phyloP scores from a whole-genome alignment of 1,140 invertebrate genomes.

The Vanessa tameamea region DNA sequence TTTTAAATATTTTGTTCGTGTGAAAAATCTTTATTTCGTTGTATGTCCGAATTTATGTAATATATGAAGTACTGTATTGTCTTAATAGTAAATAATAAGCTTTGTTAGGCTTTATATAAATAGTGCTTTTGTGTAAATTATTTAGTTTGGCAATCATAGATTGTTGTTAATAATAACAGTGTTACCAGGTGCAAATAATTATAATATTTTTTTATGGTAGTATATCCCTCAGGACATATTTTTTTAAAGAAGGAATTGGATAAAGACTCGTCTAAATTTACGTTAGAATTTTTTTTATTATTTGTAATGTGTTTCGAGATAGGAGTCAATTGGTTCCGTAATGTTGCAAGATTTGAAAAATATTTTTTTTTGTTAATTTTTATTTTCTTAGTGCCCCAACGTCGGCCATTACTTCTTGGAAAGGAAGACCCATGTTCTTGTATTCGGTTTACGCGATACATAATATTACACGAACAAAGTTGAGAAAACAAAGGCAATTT shows the following conservation, averaged over 20 bases:
- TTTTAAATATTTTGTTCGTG: no score
- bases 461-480: conserved; percentile 53
- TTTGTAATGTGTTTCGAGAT: no score
- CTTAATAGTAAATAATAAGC: neutral
- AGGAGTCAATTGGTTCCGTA: no score
- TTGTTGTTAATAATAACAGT: neutral
- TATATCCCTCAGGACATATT: no score
- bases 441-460: conserved; percentile 62
- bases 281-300: no score
- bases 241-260: no score
- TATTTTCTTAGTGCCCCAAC: conserved; percentile 23
- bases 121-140: neutral
- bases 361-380: conserved; percentile 5
- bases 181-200: conserved; percentile 1
- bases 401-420: conserved; percentile 23
- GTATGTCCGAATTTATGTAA: no score
- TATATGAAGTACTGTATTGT: no score
- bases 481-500: conserved; percentile 21
- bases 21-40: no score
- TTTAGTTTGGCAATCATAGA: no score
- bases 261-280: no score
- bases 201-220: neutral
- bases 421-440: conserved; percentile 51
- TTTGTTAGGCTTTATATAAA: neutral
- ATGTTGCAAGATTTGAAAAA: neutral